Conservation (phyloP, 2,888 invertebrate genomes). For the Automeris io region DNA sequence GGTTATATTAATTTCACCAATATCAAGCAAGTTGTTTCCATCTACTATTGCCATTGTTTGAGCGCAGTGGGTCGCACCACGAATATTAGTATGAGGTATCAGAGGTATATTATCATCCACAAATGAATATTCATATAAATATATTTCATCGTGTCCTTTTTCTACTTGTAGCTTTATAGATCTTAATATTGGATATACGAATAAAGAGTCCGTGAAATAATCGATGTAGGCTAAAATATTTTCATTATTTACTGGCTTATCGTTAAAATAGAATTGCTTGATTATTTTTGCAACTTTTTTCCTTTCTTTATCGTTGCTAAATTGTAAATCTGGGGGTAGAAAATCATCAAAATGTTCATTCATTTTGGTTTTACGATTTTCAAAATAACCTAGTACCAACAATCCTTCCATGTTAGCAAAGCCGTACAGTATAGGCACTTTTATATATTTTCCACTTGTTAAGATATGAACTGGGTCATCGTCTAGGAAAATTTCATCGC, state of each 20-base stretch:
- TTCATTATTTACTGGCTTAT: slow-evolving; percentile 20
- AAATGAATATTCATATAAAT: slow-evolving; percentile 33
- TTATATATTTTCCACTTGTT: slow-evolving; percentile 24
- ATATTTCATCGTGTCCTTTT: slow-evolving; percentile 28
- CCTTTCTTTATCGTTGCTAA: slow-evolving; percentile 25
- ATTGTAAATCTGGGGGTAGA: slow-evolving; percentile 38
- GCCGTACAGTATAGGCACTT: slow-evolving; percentile 38
- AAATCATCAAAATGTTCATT: slow-evolving; percentile 45
- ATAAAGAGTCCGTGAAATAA: slow-evolving; percentile 32
- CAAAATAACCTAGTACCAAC: slow-evolving; percentile 25
- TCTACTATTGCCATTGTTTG: slow-evolving; percentile 27
- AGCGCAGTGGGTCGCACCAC: slow-evolving; percentile 30
- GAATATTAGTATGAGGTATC: slow-evolving; percentile 21
- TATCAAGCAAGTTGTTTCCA: neutral
- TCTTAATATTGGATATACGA: slow-evolving; percentile 22
- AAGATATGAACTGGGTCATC: slow-evolving; percentile 34
- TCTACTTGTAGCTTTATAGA: slow-evolving; percentile 23
- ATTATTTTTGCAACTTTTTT: slow-evolving; percentile 25
- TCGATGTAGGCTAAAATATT: slow-evolving; percentile 27
- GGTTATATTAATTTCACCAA: slow-evolving; percentile 14
- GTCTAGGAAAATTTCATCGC: slow-evolving; percentile 27
- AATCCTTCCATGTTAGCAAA: slow-evolving; percentile 44
- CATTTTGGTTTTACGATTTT: slow-evolving; percentile 34
- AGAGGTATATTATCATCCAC: slow-evolving; percentile 19
- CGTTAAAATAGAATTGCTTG: slow-evolving; percentile 35